A percentile compares a stretch with the other conserved stretches of the same genome.
These are phyloP conservation scores for Dasypogon diadema DNA, from an alignment of 2,888 invertebrate genomes.

Conservation along the genomic window DNA sequence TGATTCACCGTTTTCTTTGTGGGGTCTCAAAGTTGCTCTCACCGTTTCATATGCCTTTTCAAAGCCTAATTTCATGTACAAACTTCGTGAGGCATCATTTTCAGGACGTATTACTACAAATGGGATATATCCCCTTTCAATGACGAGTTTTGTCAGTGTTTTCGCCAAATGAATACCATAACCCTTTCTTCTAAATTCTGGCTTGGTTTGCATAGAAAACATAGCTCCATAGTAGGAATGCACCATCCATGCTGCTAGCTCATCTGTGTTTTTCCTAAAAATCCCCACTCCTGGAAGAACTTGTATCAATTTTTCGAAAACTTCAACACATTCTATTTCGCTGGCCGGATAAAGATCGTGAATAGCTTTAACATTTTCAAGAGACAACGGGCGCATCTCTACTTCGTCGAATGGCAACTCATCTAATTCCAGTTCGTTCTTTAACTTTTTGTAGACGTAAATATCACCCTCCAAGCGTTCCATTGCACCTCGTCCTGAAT, in stretches of 20 bases:
- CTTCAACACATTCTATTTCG: conserved; percentile 87
- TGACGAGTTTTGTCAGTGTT: conserved; percentile 75
- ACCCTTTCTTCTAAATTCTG: conserved; percentile 80
- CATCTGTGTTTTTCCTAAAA: conserved; percentile 75
- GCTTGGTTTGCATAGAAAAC: conserved; percentile 92
- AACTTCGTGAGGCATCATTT: conserved; percentile 86
- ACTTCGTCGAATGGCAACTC: conserved; percentile 77
- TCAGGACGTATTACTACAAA: conserved; percentile 90
- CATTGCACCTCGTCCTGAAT: conserved; percentile 72
- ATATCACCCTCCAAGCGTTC: conserved; percentile 86
- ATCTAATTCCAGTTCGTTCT: conserved; percentile 72
- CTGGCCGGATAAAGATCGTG: conserved; percentile 90
- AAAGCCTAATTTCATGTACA: conserved; percentile 87
- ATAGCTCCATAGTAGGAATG: conserved; percentile 92
- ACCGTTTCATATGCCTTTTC: conserved; percentile 83
- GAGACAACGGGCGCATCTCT: conserved; percentile 80
- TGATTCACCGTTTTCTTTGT: conserved; percentile 62
- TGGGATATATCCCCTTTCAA: conserved; percentile 82
- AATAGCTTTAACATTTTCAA: conserved; percentile 84
- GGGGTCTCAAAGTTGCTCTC: conserved; percentile 80
- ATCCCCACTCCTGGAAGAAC: conserved; percentile 85
- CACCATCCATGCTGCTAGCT: conserved; percentile 90
- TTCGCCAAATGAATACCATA: conserved; percentile 82
- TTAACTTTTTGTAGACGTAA: conserved; percentile 78
- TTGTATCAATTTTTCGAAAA: conserved; percentile 83